Percentiles rank a stretch among this genome's conserved stretches.
These are phyloP conservation scores for Elephas maximus DNA, from an alignment of 2,113 vertebrate genomes.

Conservation along the genomic window DNA sequence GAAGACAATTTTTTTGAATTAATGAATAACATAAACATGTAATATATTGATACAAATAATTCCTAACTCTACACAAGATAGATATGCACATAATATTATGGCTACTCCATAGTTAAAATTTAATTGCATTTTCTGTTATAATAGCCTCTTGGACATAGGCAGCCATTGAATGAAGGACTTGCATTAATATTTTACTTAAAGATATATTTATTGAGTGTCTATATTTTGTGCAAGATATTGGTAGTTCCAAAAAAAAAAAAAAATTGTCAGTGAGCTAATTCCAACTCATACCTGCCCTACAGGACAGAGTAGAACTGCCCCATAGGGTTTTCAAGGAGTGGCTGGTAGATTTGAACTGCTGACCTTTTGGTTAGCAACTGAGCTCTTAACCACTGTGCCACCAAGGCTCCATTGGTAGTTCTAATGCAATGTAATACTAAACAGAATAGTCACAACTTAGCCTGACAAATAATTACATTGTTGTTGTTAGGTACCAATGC, in stretches of 20 bases:
- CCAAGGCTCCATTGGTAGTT: not conserved
- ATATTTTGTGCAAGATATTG: not conserved
- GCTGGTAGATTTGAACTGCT: too few relatives aligned
- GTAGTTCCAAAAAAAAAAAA: not conserved
- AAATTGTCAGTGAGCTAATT: too few relatives aligned
- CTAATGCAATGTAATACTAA: not conserved
- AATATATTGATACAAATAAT: not conserved
- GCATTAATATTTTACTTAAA: slow-evolving; percentile 42
- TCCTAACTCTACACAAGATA: not conserved
- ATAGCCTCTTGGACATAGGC: not conserved
- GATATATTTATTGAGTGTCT: not conserved
- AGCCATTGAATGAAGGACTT: slow-evolving; percentile 23
- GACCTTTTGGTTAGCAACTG: too few relatives aligned
- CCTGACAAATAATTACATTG: not conserved
- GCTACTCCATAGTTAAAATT: not conserved
- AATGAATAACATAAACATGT: not conserved
- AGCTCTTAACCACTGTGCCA: too few relatives aligned
- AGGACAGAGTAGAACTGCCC: too few relatives aligned
- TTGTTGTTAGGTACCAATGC: too few relatives aligned
- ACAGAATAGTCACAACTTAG: not conserved
- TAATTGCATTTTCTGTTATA: not conserved
- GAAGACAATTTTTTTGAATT: not conserved
- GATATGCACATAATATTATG: not conserved
- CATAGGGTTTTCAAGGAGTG: too few relatives aligned
- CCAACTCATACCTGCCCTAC: too few relatives aligned